Evolutionary conservation across 2,888 invertebrate species (phyloP), one percentile per base, ranked within the genome.

Genomic region (Cryptocephalus primarius): DNA sequence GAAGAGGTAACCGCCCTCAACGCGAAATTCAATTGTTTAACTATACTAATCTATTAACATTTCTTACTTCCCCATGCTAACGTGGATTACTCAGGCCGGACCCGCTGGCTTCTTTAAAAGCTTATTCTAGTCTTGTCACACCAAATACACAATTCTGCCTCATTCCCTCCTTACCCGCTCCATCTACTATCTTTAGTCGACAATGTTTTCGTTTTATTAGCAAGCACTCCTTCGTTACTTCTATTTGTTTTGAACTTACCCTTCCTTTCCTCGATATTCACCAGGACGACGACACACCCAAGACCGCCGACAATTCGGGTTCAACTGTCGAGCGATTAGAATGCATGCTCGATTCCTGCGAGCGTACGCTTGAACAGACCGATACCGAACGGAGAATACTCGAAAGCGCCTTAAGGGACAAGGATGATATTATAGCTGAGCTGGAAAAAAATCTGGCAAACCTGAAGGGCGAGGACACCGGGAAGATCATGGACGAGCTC

Each of bases 101-200:
- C 88, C 90, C 72, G 88, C 89, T 75, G 88, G 88, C 77, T 90
- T 90, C 82, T 82, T 90, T 74, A 90, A 90, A 82, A 89, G 89
- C 83, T 88, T 90, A 80, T 90, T 90, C 83, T 90, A 89, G 87
- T 58, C 55, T 52, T 52, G 53, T 53, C 52, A 53, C 48, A 45
- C 51, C 51, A 46, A 49, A 56, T 48, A 61, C 61, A 61, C 61
- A 62, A 66, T 64, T 55, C 59, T 64, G 68, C 67, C 68, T 67
- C 67, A 66, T 68, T 67, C 67, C 61, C 52, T 40, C 40, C 51
- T 56, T 58, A 58, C 56, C 52, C 54, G 45, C 50, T 56, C 51
- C 51, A 54, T 34, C 48, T 54, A 44, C 47, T 40, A 48, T 54
- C 51, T 48, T 42, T 42, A 48, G 46, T 46, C 51, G 46, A 50